Evolutionary conservation across 37 sponge, comb jelly and placozoan genomes (phyloP), one percentile per base, ranked within the genome.

Genomic region (Petrosia ficiformis): DNA sequence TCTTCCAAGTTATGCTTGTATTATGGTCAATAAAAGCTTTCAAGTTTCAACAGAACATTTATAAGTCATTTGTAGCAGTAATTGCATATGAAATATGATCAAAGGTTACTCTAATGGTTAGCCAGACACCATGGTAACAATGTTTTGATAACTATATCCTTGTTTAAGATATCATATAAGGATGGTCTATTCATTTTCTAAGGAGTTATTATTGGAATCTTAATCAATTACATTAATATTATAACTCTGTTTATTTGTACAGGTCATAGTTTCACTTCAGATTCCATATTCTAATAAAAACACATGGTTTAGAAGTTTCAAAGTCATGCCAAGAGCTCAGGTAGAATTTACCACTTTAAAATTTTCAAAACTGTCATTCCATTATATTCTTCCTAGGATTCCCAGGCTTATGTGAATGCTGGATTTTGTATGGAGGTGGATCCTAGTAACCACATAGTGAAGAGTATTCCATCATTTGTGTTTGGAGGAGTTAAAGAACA

Each of bases 331-430:
- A 19, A 54, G 92, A 39, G 67, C 79, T 42, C 79, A 76, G 73
- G 87, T 48, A 48, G 14, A 48, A 48, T 87, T 65, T 42, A 65
- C 28, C 21, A 39, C 19, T 80, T 22, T 77, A 31, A 28, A 36
- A 31, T 44, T 8, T 44, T 42, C 14, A 22, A 57, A 36, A 33
- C n/a, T n/a, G 2, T 60, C 4, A 31, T 43, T 40, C 37, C 29
- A n/a, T 67, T 43, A 21, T 78, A 1, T 24, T 52, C 57, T 25
- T 42, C 6, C 6, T 60, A 84, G 84, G 86, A 91, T 79, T 79
- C 92, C 31, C 87, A 82, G 67, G 87, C 92, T 16, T 91, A 82
- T 78, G 92, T 86, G 63, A 91, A 86, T 59, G 92, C 92, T 30
- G 84, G 73, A 10, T 91, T 91, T 72, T 52, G 78, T 24, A 73